Evolutionary conservation across 30 jellyfish, hydroid and myxozoan genomes (phyloP), one percentile per base, ranked within the genome.

Genomic region (Hydractinia symbiolongicarpus): DNA sequence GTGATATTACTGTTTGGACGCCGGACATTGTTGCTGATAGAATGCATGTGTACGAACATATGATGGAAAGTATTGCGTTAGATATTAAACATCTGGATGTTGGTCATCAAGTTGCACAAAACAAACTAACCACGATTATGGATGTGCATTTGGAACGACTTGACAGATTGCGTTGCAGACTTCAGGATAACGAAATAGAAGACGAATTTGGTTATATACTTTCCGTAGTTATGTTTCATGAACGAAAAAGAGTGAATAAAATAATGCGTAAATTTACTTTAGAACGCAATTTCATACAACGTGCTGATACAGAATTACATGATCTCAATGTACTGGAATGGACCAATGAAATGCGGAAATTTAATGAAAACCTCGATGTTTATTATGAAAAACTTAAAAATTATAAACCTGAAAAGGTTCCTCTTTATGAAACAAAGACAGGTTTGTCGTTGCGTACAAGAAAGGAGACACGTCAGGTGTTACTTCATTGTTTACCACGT

Each of bases 401-500:
- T 17, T 86, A 56, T 66, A 73, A 52, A 30, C 96, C 96, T 4
- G 40, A 21, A 15, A 86, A 91, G 55, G 94, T 91, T 11, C 97
- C 97, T 0, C 66, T 91, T 52, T 91, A 94, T 90, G 68, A 90
- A 11, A 66, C 60, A 17, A 58, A 74, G 53, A 85, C 88, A 13
- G 97, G 97, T 4, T 66, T 91, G 50, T 62, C 86, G 40, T 51
- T 84, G 55, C 88, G 97, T 9, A 19, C 96, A 69, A 82, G 96
- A 52, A 77, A 79, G 81, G 97, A 91, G 55, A 91, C 96, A 5
- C 95, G 86, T 54, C 76, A 86, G 19, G 97, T 91, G 14, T 72
- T 91, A 16, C 79, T 91, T 55, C 10, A 82, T 20, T 81, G 96
- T 52, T 83, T 91, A 11, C 97, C 97, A n/a, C 94, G 96, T 68